Evolutionary conservation across 2,113 vertebrate genomes (phyloP).

Genomic region (Speoplatyrhinus poulsoni): DNA sequence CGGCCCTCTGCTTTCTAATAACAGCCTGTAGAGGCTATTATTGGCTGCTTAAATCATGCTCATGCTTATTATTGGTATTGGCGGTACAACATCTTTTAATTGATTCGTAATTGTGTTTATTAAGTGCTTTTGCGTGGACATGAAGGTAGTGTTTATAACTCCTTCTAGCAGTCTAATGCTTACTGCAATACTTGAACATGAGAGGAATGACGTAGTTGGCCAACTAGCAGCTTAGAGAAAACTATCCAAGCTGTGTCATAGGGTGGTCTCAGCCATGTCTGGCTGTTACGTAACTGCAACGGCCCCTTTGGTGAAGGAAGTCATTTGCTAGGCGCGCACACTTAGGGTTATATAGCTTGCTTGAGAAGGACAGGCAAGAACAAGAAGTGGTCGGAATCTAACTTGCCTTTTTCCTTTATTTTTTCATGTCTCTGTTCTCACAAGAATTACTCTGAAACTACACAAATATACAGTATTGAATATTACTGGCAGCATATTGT

Average conservation of each 20-base stretch:
- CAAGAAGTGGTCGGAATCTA: not conserved
- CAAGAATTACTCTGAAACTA: too few species aligned
- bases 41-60: not conserved
- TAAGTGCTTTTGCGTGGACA: not conserved
- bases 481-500: too few species aligned
- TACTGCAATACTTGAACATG: not conserved
- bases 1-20: not conserved
- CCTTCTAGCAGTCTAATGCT: not conserved
- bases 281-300: constrained; percentile 54
- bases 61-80: not conserved
- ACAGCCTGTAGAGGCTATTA: not conserved
- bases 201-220: constrained; percentile 7
- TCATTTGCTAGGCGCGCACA: constrained; percentile 39
- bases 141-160: not conserved
- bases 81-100: not conserved
- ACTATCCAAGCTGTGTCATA: constrained; percentile 16
- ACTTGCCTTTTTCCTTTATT: too few species aligned
- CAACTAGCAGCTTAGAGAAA: constrained; percentile 19
- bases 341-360: constrained; percentile 35
- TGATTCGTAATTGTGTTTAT: not conserved
- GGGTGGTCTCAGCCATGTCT: constrained; percentile 34
- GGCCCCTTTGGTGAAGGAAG: constrained; percentile 55
- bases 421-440: too few species aligned
- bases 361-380: constrained; percentile 5
- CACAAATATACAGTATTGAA: too few species aligned